Base-by-base conservation (phyloP, 2,797 vertebrate genomes). In the Platalea minor region DNA sequence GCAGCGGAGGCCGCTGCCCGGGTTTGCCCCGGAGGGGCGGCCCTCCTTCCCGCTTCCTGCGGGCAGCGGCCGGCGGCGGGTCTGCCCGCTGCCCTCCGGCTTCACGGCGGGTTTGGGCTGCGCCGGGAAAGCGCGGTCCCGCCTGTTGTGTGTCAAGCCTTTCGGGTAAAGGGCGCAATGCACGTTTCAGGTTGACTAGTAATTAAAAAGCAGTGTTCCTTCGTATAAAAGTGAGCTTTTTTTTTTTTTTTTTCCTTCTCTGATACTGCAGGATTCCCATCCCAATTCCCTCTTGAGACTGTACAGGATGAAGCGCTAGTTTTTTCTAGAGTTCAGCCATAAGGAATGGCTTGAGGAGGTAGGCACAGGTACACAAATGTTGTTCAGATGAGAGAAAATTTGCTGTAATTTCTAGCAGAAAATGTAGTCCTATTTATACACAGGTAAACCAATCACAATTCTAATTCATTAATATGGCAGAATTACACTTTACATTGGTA, bases 101-200 rank as follows among this genome's bases (percentile, higher is more conserved):
- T 3, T 13, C 51, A 3, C 28, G 16, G 21, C 4, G 70, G 0
- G 60, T 1, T 18, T 14, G 33, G 7, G 5, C 39, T 4, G 26
- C 3, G 80, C 41, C 54, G 29, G 1, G 14, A 6, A 19, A 56
- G 21, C n/a, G 13, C 67, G 2, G 33, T 18, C 31, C 72, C 9
- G 18, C 16, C 2, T 5, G 24, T 2, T 17, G 50, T 4, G 2
- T 5, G 0, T 5, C 4, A 28, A 29, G 46, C 12, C 9, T 5
- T 21, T 14, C 8, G 25, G 23, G 51, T 16, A 15, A 63, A 51
- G 46, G 48, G 11, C 23, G 13, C 23, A 7, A 3, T 1, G 50
- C 43, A 0, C 24, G 0, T 2, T 50, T 28, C 28, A 29, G 25
- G 18, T 17, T n/a, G 28, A 16, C 37, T 26, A 12, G 33, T 39